phyloP scores from a whole-genome alignment of 2,888 invertebrate species.

The Eupithecia abbreviata region DNA sequence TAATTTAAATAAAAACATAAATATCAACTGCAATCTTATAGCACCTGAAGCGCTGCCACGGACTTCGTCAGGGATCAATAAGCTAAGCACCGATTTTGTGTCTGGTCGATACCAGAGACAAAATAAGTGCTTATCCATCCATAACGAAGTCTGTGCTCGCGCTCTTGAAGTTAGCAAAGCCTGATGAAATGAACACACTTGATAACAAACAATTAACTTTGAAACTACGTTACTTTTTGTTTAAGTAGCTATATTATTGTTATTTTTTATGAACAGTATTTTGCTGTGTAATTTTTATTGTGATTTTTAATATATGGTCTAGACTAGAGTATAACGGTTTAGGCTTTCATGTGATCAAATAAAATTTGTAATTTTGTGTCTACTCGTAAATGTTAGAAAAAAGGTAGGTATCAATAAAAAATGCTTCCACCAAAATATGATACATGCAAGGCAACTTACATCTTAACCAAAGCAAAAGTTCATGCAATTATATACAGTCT shows the following conservation, averaged over 20 bases:
- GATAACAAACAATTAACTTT: neutral
- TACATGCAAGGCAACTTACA: neutral
- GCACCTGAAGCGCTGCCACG: neutral
- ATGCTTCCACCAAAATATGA: neutral
- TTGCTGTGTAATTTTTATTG: no score
- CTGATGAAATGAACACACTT: neutral
- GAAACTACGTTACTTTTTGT: neutral
- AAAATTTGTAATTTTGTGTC: no score
- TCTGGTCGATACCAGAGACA: neutral
- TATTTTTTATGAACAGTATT: no score
- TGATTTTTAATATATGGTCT: no score
- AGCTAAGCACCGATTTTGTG: neutral
- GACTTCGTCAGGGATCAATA: neutral
- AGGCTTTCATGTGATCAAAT: no score
- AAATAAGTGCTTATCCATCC: neutral
- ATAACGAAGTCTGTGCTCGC: neutral
- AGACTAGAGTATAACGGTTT: no score
- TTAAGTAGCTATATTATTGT: no score
- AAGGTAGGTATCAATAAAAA: neutral
- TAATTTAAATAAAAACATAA: conserved; percentile 35
- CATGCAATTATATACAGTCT: conserved; percentile 3
- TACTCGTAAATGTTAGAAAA: neutral
- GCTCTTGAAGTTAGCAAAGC: neutral
- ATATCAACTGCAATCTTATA: conserved; percentile 1
- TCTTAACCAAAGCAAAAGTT: conserved; percentile 12